phyloP scores from a whole-genome alignment of 2,888 invertebrate genomes.

The Phengaris arion region DNA sequence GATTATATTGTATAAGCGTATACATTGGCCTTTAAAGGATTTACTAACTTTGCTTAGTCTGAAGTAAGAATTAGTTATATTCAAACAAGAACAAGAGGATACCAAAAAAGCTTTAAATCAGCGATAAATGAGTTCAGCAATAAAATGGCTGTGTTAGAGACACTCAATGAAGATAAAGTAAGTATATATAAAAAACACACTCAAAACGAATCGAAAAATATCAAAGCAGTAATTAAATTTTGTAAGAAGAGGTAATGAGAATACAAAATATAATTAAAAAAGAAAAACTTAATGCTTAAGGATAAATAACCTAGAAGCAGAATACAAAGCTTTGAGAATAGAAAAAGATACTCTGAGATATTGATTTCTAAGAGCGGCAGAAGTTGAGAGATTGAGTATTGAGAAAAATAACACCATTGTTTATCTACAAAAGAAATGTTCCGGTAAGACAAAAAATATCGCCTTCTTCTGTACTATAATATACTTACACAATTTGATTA shows the following conservation, averaged over 20 bases:
- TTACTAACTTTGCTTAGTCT: too few species aligned
- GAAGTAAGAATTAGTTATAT: neutral
- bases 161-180: neutral
- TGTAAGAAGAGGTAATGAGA: neutral
- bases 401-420: neutral
- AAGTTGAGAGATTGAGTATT: conserved; percentile 25
- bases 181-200: too few species aligned
- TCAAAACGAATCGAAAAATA: neutral
- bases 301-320: neutral
- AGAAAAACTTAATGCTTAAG: conserved; percentile 27
- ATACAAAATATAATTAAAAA: neutral
- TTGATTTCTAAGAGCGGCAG: conserved; percentile 6
- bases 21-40: too few species aligned
- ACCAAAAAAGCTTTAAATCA: neutral
- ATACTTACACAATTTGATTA: neutral
- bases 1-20: too few species aligned
- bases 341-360: conserved; percentile 29
- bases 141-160: neutral
- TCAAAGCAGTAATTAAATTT: neutral
- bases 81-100: neutral
- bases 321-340: conserved; percentile 14
- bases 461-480: neutral
- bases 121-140: neutral
- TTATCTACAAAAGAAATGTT: neutral
- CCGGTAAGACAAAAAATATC: neutral